These are phyloP conservation scores for Lepidotrigona ventralis DNA, from an alignment of 1,140 invertebrate species.

Conservation along the genomic window DNA sequence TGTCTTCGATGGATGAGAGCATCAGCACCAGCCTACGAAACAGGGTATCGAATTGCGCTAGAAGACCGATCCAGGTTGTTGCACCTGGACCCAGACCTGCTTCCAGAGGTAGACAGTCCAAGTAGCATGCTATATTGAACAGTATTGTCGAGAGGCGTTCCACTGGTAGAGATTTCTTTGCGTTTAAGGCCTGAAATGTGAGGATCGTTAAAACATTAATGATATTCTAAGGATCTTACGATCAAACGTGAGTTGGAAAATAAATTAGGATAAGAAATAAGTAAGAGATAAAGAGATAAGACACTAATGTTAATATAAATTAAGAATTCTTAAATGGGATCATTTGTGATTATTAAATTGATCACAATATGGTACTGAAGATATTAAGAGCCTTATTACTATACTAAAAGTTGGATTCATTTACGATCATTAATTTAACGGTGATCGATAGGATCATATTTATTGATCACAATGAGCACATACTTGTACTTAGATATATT, in stretches of 20 bases:
- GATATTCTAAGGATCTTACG: too few species aligned
- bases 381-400: too few species aligned
- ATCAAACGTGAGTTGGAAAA: too few species aligned
- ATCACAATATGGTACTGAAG: too few species aligned
- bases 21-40: slow-evolving; percentile 90
- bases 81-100: slow-evolving; percentile 85
- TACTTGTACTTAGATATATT: too few species aligned
- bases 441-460: not conserved
- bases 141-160: slow-evolving; percentile 89
- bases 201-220: not conserved
- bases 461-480: not conserved
- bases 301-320: too few species aligned
- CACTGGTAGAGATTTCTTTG: slow-evolving; percentile 91
- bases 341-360: too few species aligned
- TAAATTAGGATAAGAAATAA: too few species aligned
- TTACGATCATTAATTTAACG: not conserved
- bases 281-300: too few species aligned
- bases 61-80: slow-evolving; percentile 88
- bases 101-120: slow-evolving; percentile 95
- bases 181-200: slow-evolving; percentile 87
- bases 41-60: slow-evolving; percentile 91
- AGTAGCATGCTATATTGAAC: slow-evolving; percentile 94
- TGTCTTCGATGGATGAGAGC: slow-evolving; percentile 87
- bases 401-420: not conserved
- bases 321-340: too few species aligned